These are phyloP conservation scores for Fabriciana adippe DNA, from an alignment of 2,888 invertebrate species.

Conservation along the genomic window DNA sequence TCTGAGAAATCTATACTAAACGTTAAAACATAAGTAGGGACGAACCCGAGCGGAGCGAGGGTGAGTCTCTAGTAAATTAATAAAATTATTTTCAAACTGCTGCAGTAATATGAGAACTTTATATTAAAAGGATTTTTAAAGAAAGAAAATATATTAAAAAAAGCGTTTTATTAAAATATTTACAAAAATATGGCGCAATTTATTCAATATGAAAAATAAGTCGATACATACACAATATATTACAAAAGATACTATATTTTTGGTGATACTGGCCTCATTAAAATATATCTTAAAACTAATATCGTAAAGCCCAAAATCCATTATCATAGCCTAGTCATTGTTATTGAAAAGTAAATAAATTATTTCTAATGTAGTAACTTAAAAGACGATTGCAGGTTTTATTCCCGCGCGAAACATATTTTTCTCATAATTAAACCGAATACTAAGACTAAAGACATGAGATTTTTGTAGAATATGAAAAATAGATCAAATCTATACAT, in stretches of 20 bases:
- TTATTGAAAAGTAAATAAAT: not conserved
- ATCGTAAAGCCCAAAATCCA: constrained; percentile 55
- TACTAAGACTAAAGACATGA: not conserved
- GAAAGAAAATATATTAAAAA: no score
- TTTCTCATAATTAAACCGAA: not conserved
- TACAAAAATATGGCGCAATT: constrained; percentile 20
- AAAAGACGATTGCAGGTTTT: not conserved
- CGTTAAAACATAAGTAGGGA: no score
- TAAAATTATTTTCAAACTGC: no score
- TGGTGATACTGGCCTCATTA: constrained; percentile 34
- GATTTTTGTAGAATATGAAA: not conserved
- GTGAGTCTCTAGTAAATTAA: no score
- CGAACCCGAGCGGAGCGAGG: no score
- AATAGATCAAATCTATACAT: no score
- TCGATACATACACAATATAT: constrained; percentile 1
- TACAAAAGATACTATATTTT: not conserved
- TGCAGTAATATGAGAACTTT: no score
- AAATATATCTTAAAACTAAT: constrained; percentile 28
- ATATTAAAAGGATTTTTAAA: no score
- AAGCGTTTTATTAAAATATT: constrained; percentile 33
- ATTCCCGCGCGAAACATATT: not conserved
- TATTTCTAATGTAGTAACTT: not conserved
- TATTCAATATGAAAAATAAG: constrained; percentile 27
- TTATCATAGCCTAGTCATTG: constrained; percentile 57
- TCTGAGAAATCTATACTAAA: no score